Base-by-base conservation (phyloP, 2,113 vertebrate species). In the Seriola rivoliana region DNA sequence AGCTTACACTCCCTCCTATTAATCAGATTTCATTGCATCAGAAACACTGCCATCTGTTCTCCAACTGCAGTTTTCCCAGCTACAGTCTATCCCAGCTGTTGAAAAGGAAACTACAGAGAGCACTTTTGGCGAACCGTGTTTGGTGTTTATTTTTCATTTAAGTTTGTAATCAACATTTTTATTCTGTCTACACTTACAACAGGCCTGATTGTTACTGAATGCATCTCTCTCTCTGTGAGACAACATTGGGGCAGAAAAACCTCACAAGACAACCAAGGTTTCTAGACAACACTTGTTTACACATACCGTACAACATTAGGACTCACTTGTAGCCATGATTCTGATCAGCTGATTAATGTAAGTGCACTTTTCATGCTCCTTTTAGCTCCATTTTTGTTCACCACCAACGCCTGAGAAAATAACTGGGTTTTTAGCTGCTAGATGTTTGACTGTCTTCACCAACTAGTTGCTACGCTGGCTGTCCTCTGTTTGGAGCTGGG, bases 121-220 rank as follows among this genome's bases (percentile, higher is more conserved):
- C 19, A 50, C 4, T 9, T 55, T n/a, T 76, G 40, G 4, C 38
- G 14, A 42, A 46, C 7, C 32, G 8, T 72, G n/a, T 32, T 13
- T 38, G 10, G 8, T 54, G 8, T 36, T 58, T 23, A 38, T 34
- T 59, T 82, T 82, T 88, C 57, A 67, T 85, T 88, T 79, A 60
- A 82, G 38, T 72, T 82, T 75, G 25, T 58, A 42, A 44, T 48
- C 16, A 66, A 44, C 7, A 50, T 3, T 5, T 25, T 25, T 29
- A 29, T 70, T 67, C 13, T 67, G 8, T 40, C 3, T 40, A 7
- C 19, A 36, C 5, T 50, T 40, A 23, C 6, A 72, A 19, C n/a
- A 29, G 10, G 36, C 34, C 14, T 6, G 1, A 8, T 4, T 73
- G 13, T 21, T 29, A 21, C 59, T 25, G 3, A 52, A 25, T 58